Percentiles rank a stretch among this genome's conserved stretches.
Conservation (phyloP, 2,797 vertebrate genomes). For the Epinephelus awoara region DNA sequence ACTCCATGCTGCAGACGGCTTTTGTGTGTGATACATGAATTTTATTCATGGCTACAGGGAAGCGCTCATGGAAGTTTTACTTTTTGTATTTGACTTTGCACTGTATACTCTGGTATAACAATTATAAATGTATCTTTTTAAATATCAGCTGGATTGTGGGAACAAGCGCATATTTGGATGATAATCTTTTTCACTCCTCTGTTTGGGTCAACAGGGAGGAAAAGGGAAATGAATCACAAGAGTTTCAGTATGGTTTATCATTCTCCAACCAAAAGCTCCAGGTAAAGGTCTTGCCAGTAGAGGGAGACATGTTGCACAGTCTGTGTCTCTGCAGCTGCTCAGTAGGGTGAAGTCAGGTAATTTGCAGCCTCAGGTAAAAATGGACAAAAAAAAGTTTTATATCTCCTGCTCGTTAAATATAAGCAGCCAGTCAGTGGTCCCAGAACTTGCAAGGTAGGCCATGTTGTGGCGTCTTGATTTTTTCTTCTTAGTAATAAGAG, state of each 20-base stretch:
- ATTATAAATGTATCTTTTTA: neutral
- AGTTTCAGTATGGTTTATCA: neutral
- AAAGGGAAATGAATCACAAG: no score
- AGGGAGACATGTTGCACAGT: constrained; percentile 6
- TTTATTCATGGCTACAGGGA: neutral
- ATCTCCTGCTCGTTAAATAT: no score
- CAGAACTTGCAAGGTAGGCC: no score
- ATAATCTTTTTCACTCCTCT: no score
- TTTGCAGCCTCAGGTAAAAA: no score
- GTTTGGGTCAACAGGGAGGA: no score
- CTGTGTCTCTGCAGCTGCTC: neutral
- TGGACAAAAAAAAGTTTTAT: no score
- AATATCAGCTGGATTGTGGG: neutral
- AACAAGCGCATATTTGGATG: neutral
- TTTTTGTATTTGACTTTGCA: neutral
- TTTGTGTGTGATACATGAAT: neutral
- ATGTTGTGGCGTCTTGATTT: no score
- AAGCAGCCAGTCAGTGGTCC: no score
- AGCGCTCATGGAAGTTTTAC: neutral
- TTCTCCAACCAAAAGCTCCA: neutral
- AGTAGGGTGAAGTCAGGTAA: no score
- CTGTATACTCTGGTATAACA: neutral
- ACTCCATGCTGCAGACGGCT: neutral
- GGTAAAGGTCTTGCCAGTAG: neutral
- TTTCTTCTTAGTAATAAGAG: no score